Conservation (phyloP, 53 echinoderm and acorn worm species). For the Paelopatides confundens region DNA sequence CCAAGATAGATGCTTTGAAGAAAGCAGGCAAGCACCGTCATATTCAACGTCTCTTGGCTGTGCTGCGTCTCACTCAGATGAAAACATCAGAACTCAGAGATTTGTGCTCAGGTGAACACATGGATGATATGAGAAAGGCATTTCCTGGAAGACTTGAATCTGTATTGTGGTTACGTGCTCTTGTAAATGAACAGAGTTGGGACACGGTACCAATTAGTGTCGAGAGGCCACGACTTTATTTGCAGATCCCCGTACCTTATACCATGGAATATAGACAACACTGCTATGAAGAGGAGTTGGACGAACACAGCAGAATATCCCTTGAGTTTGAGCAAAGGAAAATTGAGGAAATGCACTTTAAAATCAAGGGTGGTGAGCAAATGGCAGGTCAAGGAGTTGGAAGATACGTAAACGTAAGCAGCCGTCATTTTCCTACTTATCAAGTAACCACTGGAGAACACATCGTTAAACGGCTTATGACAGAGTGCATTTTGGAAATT, state of each 20-base stretch:
- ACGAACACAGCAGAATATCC: background rate
- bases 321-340: background rate
- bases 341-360: background rate
- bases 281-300: too few relatives aligned
- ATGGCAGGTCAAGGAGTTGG: background rate
- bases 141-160: constrained; percentile 18
- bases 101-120: background rate
- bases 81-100: background rate
- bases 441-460: background rate
- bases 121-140: too few relatives aligned
- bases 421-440: background rate
- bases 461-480: background rate
- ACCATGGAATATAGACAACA: background rate
- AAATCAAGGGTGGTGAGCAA: background rate
- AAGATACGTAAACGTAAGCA: background rate
- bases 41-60: background rate
- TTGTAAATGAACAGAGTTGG: background rate
- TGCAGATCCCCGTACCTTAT: background rate
- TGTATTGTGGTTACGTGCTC: background rate
- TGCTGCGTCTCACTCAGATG: too few relatives aligned
- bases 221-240: constrained; percentile 36
- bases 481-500: background rate
- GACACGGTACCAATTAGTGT: background rate
- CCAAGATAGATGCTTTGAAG: constrained; percentile 10
- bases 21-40: background rate